Evolutionary conservation across 2,888 invertebrate genomes (phyloP), one percentile per base, ranked within the genome.

Genomic region (Siphlonurus alternatus): DNA sequence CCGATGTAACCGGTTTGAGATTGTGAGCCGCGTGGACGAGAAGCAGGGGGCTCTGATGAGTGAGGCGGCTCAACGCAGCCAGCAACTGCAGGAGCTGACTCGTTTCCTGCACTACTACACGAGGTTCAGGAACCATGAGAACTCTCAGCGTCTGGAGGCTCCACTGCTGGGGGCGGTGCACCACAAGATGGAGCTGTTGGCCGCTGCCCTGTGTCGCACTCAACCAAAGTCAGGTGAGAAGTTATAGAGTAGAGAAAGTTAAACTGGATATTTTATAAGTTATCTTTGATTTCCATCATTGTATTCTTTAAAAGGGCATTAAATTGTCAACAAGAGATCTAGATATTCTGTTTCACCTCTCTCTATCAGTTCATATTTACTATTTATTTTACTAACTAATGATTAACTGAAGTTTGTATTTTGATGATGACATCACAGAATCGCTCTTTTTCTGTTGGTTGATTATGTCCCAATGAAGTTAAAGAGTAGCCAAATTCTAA

Each of bases 71-170:
- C 78, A 79, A 64, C 77, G 79, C 66, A 83, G 81, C 71, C 75
- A 76, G 63, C 74, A 77, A 67, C 78, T 83, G 76, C 82, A 83
- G 71, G 84, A 84, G 72, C 75, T 84, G 70, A 83, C 83, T 66
- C 76, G 82, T 66, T 85, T 85, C 74, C 76, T 85, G 10, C 84
- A 84, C 71, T 84, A 82, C 72, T 85, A 85, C 71, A 81, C 82
- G 1, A 74, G 83, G 53, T 85, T 81, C 71, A 78, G 81, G 68
- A 84, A 84, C 69, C 84, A 85, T 71, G 83, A 84, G 71, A 82
- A 84, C 71, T 83, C 83, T 69, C 81, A 80, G 65, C 76, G 81
- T 75, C 72, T 84, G 69, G 85, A 85, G 72, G 82, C 83, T 71
- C 81, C 83, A 1, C 74, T 85, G 63, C 70, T 83, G 24, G 78